A percentile compares a stretch with the other conserved stretches of the same genome.
Evolutionary conservation across 1,140 invertebrate species (phyloP).

Genomic region (Calosoma granatense): DNA sequence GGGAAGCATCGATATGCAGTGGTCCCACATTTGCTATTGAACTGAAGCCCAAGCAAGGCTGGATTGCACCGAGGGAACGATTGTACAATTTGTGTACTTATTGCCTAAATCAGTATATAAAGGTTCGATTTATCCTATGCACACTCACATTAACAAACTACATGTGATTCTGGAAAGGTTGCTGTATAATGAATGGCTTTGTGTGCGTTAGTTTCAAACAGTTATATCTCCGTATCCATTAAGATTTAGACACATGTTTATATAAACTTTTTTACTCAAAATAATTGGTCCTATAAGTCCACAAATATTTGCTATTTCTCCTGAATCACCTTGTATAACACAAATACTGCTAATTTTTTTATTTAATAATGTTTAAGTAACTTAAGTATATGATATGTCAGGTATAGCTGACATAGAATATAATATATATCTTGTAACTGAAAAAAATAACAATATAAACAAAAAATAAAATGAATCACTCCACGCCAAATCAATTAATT

Average conservation of each 20-base stretch:
- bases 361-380: background rate
- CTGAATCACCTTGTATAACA: too few species aligned
- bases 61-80: background rate
- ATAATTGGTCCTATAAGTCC: too few species aligned
- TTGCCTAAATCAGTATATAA: background rate
- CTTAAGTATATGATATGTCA: too few species aligned
- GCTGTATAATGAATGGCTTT: background rate
- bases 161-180: background rate
- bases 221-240: background rate
- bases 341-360: too few species aligned
- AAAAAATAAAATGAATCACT: background rate
- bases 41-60: background rate
- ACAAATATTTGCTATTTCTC: too few species aligned
- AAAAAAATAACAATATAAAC: background rate
- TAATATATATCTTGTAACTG: too few species aligned
- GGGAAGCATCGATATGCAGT: background rate
- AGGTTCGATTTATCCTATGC: background rate
- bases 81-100: background rate
- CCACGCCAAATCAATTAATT: background rate
- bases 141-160: background rate
- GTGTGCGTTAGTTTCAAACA: background rate
- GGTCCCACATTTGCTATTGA: constrained; percentile 2
- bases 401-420: too few species aligned
- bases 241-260: background rate
- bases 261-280: too few species aligned